Evolutionary conservation across 2,888 invertebrate genomes (phyloP).

Genomic region (Nebria brevicollis): DNA sequence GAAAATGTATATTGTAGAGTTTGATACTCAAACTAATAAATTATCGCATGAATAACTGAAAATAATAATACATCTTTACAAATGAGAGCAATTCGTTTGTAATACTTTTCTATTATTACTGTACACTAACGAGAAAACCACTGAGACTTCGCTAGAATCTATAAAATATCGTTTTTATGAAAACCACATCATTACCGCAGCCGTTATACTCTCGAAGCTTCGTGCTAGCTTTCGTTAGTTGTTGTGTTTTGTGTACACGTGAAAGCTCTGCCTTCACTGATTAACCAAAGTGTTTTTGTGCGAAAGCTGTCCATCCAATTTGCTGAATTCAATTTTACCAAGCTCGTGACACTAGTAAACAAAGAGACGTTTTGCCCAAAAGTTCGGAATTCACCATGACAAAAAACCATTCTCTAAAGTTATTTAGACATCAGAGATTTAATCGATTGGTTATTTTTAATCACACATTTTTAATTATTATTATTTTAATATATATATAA

Average conservation of each 20-base stretch:
- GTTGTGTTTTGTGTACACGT: background rate
- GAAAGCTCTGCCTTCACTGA: constrained; percentile 17
- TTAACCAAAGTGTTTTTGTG: constrained; percentile 34
- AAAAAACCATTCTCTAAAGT: background rate
- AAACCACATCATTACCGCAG: background rate
- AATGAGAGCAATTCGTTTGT: background rate
- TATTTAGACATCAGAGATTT: background rate
- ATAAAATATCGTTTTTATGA: background rate
- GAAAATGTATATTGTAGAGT: too few relatives aligned
- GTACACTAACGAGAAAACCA: background rate
- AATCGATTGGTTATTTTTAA: background rate
- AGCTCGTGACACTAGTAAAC: background rate
- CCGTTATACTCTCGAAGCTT: background rate
- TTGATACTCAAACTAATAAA: background rate
- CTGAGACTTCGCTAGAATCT: background rate
- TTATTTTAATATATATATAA: background rate
- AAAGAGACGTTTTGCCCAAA: background rate
- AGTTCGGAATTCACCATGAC: background rate
- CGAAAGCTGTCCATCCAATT: constrained; percentile 21
- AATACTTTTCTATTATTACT: background rate
- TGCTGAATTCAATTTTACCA: constrained; percentile 8
- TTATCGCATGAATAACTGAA: background rate
- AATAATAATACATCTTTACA: background rate
- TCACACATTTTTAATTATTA: background rate
- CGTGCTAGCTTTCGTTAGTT: background rate